Percentiles rank a stretch among this genome's conserved stretches.
Evolutionary conservation across 2,113 vertebrate genomes (phyloP).

Genomic region (Eptesicus fuscus): DNA sequence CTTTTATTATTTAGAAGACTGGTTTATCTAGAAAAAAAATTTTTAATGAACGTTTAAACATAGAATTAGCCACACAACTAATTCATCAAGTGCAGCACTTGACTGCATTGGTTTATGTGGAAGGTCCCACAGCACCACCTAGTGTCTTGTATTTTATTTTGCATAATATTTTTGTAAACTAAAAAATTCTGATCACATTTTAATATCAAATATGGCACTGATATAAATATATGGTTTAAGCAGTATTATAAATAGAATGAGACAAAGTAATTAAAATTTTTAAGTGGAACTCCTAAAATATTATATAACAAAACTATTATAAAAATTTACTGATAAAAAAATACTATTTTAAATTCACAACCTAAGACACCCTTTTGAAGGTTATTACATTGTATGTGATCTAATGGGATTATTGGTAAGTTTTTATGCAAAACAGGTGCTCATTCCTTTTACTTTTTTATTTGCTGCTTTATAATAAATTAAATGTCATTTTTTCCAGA

Average conservation of each 20-base stretch:
- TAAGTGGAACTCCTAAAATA: neutral
- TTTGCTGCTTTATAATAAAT: neutral
- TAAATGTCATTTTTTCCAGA: neutral
- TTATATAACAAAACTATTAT: neutral
- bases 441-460: constrained; percentile 5
- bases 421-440: neutral
- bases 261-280: neutral
- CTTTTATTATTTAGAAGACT: constrained; percentile 25
- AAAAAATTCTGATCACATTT: constrained; percentile 33
- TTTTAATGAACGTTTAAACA: constrained; percentile 55
- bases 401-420: neutral
- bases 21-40: constrained; percentile 39
- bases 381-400: neutral
- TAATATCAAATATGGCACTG: neutral
- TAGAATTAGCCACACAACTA: constrained; percentile 12
- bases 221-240: constrained; percentile 16
- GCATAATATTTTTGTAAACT: constrained; percentile 32
- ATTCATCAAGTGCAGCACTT: constrained; percentile 30
- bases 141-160: constrained; percentile 72
- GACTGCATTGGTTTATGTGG: constrained; percentile 8
- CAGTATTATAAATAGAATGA: neutral
- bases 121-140: constrained; percentile 86
- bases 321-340: constrained; percentile 5
- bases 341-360: neutral
- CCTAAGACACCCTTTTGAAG: neutral